Conservation (phyloP, 2,113 vertebrate genomes). For the Percina caprodes region DNA sequence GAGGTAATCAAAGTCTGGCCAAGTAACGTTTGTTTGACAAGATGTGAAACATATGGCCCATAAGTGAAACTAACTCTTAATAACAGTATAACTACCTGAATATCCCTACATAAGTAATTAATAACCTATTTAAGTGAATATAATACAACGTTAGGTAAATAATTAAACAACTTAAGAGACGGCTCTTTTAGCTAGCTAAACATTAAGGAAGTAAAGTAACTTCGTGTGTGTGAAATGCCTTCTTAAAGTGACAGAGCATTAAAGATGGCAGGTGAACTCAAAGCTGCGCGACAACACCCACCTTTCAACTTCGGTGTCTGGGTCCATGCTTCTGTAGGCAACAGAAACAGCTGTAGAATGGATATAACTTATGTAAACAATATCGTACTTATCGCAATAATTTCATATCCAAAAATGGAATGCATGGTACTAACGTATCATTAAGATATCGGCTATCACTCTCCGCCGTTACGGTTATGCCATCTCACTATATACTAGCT, state of each 20-base stretch:
- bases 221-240: not conserved
- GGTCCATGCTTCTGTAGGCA: conserved; percentile 11
- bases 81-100: accelerated
- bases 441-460: too few species aligned
- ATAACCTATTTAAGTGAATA: not conserved
- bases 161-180: not conserved
- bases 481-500: too few species aligned
- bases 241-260: not conserved
- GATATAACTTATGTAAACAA: too few species aligned
- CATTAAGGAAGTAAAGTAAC: not conserved
- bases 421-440: too few species aligned
- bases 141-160: not conserved
- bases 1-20: not conserved
- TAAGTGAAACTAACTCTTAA: not conserved
- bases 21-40: not conserved
- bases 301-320: conserved; percentile 44
- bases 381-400: not conserved
- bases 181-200: too few species aligned
- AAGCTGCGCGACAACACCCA: conserved; percentile 5
- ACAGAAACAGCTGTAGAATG: accelerated
- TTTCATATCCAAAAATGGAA: not conserved
- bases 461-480: not conserved
- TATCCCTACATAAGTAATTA: too few species aligned
- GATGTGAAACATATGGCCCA: not conserved
- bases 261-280: conserved; percentile 2